Percentiles rank a stretch among this genome's conserved stretches.
Conservation (phyloP, 2,888 invertebrate genomes). For the Aporophyla nigra region DNA sequence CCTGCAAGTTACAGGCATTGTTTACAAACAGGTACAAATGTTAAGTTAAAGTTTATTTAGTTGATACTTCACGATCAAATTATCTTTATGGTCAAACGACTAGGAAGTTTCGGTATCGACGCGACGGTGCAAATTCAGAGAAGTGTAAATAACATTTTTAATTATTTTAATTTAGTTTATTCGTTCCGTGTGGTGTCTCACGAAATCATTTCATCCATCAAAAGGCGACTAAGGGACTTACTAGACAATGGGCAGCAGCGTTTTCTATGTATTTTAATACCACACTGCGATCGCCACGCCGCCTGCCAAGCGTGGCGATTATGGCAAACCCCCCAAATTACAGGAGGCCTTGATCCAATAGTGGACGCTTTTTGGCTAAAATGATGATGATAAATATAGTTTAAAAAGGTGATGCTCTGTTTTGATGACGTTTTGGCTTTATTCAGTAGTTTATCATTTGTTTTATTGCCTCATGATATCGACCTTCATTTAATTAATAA, state of each 20-base stretch:
- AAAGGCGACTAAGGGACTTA: no score
- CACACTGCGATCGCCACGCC: no score
- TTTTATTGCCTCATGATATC: not conserved
- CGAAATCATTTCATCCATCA: no score
- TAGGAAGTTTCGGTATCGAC: constrained; percentile 30
- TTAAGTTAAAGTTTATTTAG: constrained; percentile 4
- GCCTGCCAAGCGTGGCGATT: no score
- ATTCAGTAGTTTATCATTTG: not conserved
- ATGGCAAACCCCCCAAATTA: no score
- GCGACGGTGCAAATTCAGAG: constrained; percentile 20
- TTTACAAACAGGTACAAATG: constrained; percentile 23
- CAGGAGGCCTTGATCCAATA: no score
- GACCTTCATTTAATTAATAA: no score
- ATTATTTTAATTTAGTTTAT: not conserved
- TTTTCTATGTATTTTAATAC: no score
- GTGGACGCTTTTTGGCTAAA: no score
- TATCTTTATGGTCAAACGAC: constrained; percentile 32
- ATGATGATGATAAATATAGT: no score
- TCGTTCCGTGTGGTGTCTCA: no score
- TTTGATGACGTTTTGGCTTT: not conserved
- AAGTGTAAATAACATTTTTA: not conserved
- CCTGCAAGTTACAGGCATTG: constrained; percentile 8
- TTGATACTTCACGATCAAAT: constrained; percentile 31
- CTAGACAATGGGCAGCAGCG: no score
- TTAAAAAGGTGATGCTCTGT: not conserved